Evolutionary conservation across 2,797 vertebrate species (phyloP), one percentile per base, ranked within the genome.

Genomic region (Tinamus major): DNA sequence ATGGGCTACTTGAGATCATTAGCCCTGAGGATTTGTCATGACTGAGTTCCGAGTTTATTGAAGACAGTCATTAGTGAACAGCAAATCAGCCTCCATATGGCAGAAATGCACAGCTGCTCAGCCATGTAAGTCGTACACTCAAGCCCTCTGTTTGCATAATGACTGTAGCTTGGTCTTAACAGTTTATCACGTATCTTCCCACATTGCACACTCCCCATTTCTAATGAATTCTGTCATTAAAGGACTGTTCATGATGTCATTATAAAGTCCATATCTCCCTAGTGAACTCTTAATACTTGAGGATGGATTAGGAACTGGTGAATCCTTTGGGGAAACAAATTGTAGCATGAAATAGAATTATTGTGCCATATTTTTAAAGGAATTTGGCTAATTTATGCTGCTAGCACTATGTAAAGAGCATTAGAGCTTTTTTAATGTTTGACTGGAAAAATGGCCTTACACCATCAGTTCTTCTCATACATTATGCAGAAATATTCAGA

Each of bases 201-300:
- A 42, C n/a, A 17, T 42, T 56, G 37, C 39, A 55, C 55, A 41
- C 68, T 92, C 55, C 55, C 27, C 58, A 31, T 80, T 64, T n/a
- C 8, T 94, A 35, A 85, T 85, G 23, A 71, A 94, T 92, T 65
- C 69, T 90, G 63, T 85, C 53, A 75, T 49, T 79, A 78, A 88
- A 10, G 56, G 31, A 53, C 77, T 76, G 33, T 59, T 69, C 41
- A 33, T 61, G 37, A 74, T 87, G 88, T 95, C 71, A 88, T 95
- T 95, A 85, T 64, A 64, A 78, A 94, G 29, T 75, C 21, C 39
- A 49, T 58, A 69, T 87, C 79, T 53, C 63, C 27, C 9, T 35
- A 6, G 18, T 33, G 21, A 92, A 62, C 31, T 79, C 37, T 24
- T 48, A 77, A 29, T 41, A 82, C 69, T 27, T 63, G 39, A 79